phyloP scores from a whole-genome alignment of 1,140 invertebrate genomes.

The Adelges cooleyi region DNA sequence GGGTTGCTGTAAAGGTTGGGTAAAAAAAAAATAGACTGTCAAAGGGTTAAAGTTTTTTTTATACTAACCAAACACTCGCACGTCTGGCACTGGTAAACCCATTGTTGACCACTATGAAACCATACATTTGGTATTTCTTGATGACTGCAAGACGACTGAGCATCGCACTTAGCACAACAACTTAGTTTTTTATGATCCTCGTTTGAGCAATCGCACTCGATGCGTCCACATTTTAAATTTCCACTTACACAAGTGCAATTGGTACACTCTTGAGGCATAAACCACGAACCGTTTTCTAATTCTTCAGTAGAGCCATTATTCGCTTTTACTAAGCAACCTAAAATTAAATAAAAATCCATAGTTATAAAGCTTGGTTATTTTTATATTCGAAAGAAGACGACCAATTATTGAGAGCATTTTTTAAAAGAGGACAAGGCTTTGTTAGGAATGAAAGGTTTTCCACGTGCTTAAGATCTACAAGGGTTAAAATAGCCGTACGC shows the following conservation, averaged over 20 bases:
- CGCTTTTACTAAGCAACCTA: slow-evolving; percentile 52
- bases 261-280: slow-evolving; percentile 45
- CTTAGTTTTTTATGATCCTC: slow-evolving; percentile 41
- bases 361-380: no score
- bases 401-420: background rate
- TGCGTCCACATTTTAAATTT: slow-evolving; percentile 49
- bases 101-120: slow-evolving; percentile 66
- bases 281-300: slow-evolving; percentile 38
- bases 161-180: slow-evolving; percentile 70
- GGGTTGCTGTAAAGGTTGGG: no score
- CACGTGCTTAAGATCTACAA: no score
- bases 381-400: background rate
- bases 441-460: no score
- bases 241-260: slow-evolving; percentile 50
- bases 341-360: no score
- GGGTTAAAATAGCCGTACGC: no score
- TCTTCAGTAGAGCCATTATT: slow-evolving; percentile 47
- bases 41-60: no score
- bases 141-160: slow-evolving; percentile 56
- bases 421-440: background rate
- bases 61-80: slow-evolving; percentile 71
- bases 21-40: no score
- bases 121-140: slow-evolving; percentile 62
- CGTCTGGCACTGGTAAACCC: slow-evolving; percentile 81
- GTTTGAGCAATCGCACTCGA: slow-evolving; percentile 49